These are phyloP conservation scores for Vannuccia rotundouncinata DNA, from an alignment of 2,888 invertebrate genomes.

Conservation along the genomic window DNA sequence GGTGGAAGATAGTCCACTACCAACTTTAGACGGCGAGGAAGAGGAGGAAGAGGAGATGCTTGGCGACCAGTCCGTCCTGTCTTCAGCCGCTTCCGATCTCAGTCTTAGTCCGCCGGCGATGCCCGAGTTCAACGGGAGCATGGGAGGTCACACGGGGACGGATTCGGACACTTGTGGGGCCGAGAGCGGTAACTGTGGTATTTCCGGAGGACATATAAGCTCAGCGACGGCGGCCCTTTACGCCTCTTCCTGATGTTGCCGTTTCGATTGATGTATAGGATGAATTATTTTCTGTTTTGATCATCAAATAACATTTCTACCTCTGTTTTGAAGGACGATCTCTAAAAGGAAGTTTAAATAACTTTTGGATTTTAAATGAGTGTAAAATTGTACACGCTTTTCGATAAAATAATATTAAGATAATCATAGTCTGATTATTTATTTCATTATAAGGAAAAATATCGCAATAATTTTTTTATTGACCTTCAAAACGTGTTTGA, in stretches of 20 bases:
- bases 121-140: not conserved
- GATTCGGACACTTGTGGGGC: not conserved
- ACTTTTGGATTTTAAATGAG: too few species aligned
- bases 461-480: too few species aligned
- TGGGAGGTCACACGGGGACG: not conserved
- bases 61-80: not conserved
- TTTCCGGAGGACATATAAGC: not conserved
- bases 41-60: not conserved
- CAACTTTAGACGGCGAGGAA: not conserved
- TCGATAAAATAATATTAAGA: too few species aligned
- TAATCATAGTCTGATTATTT: too few species aligned
- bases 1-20: not conserved
- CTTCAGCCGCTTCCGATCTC: not conserved
- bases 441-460: too few species aligned
- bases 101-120: not conserved
- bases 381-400: too few species aligned
- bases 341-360: too few species aligned
- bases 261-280: too few species aligned
- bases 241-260: not conserved
- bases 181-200: not conserved
- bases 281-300: too few species aligned
- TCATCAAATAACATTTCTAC: too few species aligned
- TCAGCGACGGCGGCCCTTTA: not conserved
- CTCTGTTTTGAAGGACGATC: too few species aligned
- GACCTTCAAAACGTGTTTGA: too few species aligned